These are phyloP conservation scores for Podarcis cretensis DNA, from an alignment of 2,113 vertebrate genomes.

Conservation along the genomic window DNA sequence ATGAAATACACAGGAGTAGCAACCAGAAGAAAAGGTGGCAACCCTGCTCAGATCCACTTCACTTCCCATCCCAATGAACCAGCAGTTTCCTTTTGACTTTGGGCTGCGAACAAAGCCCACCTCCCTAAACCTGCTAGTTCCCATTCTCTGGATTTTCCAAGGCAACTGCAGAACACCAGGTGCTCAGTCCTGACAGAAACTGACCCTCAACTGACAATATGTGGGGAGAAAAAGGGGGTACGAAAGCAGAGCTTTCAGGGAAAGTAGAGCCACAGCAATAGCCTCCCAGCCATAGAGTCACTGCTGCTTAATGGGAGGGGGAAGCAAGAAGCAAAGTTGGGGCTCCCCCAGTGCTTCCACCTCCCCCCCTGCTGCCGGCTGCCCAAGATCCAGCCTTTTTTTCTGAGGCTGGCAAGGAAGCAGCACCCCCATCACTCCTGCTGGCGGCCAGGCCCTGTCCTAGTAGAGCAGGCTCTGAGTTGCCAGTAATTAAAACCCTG, in stretches of 20 bases:
- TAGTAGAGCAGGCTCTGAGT: not conserved
- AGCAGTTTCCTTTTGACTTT: not conserved
- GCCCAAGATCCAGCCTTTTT: not conserved
- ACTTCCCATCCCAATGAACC: not conserved
- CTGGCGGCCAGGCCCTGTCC: not conserved
- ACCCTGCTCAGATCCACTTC: not conserved
- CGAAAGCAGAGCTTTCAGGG: not conserved
- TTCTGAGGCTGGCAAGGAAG: not conserved
- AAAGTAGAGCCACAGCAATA: too few species aligned
- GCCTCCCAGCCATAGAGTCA: too few species aligned
- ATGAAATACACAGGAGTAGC: not conserved
- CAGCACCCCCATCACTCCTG: not conserved
- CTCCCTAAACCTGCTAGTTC: not conserved
- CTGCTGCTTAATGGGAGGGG: too few species aligned
- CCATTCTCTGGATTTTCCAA: not conserved
- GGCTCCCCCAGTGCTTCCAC: not conserved
- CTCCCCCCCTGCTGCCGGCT: not conserved
- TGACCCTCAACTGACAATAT: not conserved
- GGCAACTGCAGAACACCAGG: not conserved
- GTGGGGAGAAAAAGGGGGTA: not conserved
- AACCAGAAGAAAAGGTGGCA: not conserved
- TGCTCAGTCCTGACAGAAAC: not conserved
- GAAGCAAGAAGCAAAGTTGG: too few species aligned
- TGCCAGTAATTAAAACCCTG: conserved; percentile 34
- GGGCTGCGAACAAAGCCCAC: not conserved